Evolutionary conservation across 2,888 invertebrate genomes (phyloP).

Genomic region (Emmelina monodactyla): DNA sequence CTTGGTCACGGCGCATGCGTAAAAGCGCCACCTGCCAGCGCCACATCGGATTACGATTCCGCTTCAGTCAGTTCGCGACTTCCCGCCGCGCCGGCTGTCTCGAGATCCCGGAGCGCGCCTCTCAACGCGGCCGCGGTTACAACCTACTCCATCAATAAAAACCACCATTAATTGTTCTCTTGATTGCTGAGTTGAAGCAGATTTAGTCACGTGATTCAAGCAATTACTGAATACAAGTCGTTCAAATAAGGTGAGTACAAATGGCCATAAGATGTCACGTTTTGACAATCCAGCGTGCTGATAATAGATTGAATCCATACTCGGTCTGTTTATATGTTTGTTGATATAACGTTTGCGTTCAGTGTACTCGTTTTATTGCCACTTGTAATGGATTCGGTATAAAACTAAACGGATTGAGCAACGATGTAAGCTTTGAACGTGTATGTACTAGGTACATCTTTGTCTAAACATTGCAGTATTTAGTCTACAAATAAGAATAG

Average conservation of each 20-base stretch:
- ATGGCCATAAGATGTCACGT: constrained; percentile 36
- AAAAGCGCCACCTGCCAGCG: constrained; percentile 3
- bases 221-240: neutral
- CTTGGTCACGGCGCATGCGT: constrained; percentile 8
- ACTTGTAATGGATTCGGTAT: neutral
- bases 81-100: neutral
- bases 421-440: neutral
- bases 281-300: constrained; percentile 43
- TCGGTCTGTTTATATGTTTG: constrained; percentile 6
- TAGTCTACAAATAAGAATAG: no score
- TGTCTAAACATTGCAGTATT: neutral
- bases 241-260: constrained; percentile 4
- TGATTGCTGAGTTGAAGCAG: no score
- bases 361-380: neutral
- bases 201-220: no score
- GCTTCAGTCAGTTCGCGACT: constrained; percentile 3
- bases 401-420: neutral
- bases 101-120: neutral
- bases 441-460: neutral
- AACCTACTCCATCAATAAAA: neutral
- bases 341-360: neutral
- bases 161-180: neutral
- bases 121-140: neutral
- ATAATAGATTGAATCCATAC: constrained; percentile 23
- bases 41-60: constrained; percentile 5